Base-by-base conservation (phyloP, 2,113 vertebrate species). In the Phoxinus phoxinus region DNA sequence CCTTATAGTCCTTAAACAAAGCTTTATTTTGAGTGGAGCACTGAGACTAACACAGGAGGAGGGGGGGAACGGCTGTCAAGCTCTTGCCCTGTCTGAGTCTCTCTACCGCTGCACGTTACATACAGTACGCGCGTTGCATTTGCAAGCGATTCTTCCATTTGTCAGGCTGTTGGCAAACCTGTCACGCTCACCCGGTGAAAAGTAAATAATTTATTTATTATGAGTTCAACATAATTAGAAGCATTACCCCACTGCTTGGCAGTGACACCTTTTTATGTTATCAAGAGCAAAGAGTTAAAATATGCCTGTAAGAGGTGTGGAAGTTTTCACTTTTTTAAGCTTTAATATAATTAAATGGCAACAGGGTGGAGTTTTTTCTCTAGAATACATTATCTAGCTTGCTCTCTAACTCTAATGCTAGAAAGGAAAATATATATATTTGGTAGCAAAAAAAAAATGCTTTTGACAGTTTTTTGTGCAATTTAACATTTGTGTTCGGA, bases 191-290 rank as follows among this genome's bases (percentile, higher is more conserved):
- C 93, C 93, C 91, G 92, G 92, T 93, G 93, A 91, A 93, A 92
- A 90, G 91, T 91, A 90, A 86, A 92, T 92, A 89, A 94, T 95
- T 94, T 95, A 94, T 95, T 95, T 95, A 91, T 93, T 94, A 6
- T 93, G 89, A 93, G 91, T 95, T 94, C 93, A 94, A 92, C 94
- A 92, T 94, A 95, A 95, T 95, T 95, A 95, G 87, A 92, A 88
- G 90, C 91, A 91, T 94, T 93, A 93, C 91, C 30, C 59, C 61
- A 27, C 90, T 46, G 91, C 92, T 89, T 88, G 90, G 90, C 91
- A 89, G 88, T 94, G 93, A 95, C 93, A 93, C 89, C 88, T 92
- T 93, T 94, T 94, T 92, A 92, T 92, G 91, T 91, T 94, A 92
- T 93, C 92, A 93, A 90, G 91, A 89, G 92, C 87, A 83, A 87